Percentiles rank a stretch among this genome's conserved stretches.
Evolutionary conservation across 2,113 vertebrate genomes (phyloP).

Genomic region (Alouatta palliata): DNA sequence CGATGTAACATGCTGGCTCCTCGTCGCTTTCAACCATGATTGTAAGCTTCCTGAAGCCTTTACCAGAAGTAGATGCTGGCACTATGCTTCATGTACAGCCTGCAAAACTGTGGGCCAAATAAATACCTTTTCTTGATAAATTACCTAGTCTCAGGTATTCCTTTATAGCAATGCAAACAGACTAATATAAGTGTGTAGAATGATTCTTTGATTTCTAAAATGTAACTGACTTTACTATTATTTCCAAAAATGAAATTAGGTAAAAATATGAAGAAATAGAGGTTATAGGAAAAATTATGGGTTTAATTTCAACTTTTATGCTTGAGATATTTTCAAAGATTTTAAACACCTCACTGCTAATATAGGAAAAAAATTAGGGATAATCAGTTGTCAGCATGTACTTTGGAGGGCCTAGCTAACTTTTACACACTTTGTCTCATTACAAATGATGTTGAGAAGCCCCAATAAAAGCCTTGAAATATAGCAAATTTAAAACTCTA

Average conservation of each 20-base stretch:
- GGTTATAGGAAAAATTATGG: background rate
- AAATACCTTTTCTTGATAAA: too few species aligned
- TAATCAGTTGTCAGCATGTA: background rate
- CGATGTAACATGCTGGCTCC: too few species aligned
- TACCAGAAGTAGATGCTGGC: too few species aligned
- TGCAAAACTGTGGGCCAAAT: too few species aligned
- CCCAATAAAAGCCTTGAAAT: background rate
- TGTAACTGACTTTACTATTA: background rate
- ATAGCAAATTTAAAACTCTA: background rate
- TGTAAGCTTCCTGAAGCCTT: too few species aligned
- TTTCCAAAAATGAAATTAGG: background rate
- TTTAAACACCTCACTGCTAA: background rate
- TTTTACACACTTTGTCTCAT: background rate
- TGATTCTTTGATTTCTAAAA: background rate
- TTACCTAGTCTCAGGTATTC: too few species aligned
- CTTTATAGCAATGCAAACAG: too few species aligned
- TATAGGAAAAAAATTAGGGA: background rate
- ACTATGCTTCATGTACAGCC: too few species aligned
- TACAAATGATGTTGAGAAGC: background rate
- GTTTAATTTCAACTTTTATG: constrained; percentile 1
- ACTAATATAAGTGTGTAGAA: background rate
- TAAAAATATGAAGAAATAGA: background rate
- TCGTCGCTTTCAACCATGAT: too few species aligned
- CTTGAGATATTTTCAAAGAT: background rate
- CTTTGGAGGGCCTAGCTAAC: background rate